Evolutionary conservation across 2,797 vertebrate species (phyloP).

Genomic region (Argya squamiceps): DNA sequence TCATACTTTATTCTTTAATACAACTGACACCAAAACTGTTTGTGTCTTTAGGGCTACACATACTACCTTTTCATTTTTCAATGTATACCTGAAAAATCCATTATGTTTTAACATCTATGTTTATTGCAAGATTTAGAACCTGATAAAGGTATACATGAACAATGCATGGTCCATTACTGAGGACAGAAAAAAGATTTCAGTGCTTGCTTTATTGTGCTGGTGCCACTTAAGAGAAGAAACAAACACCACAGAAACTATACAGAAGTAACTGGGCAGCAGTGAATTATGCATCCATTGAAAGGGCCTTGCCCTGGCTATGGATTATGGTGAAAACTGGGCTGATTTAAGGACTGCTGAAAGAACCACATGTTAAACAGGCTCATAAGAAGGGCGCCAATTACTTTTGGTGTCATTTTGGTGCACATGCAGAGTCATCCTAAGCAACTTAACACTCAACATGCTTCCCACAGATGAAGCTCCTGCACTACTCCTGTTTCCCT

Average conservation of each 20-base stretch:
- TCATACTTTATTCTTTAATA: neutral
- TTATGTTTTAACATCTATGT: neutral
- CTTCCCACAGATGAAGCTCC: neutral
- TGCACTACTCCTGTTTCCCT: neutral
- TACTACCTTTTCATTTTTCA: neutral
- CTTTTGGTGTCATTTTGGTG: neutral
- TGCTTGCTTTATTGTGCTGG: conserved; percentile 16
- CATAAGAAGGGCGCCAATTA: neutral
- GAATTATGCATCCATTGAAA: neutral
- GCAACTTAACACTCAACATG: neutral
- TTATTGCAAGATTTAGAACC: conserved; percentile 46
- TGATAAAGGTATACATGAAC: neutral
- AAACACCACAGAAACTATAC: neutral
- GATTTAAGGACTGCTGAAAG: neutral
- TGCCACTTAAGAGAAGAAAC: neutral
- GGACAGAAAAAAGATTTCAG: neutral
- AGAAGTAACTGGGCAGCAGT: neutral
- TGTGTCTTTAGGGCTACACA: neutral
- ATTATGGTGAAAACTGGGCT: neutral
- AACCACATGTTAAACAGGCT: neutral
- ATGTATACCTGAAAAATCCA: neutral
- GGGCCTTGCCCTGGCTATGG: neutral
- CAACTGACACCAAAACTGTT: neutral
- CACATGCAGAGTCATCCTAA: neutral
- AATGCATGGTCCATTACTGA: neutral